Evolutionary conservation across 2,888 invertebrate genomes (phyloP), one percentile per base, ranked within the genome.

Genomic region (Hoplodrina blanda): DNA sequence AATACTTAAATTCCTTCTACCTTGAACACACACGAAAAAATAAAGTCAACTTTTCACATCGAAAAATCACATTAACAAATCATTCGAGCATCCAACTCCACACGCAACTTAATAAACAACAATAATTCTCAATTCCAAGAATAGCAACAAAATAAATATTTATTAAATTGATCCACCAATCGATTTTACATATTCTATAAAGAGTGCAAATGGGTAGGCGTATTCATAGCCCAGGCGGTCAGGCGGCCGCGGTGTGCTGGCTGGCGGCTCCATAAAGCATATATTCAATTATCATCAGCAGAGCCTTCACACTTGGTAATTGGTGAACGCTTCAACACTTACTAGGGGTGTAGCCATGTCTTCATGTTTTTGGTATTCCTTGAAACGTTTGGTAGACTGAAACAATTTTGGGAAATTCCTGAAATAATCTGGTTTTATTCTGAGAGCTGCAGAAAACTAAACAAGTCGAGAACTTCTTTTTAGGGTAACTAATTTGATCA

Each of bases 281-380:
- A 90, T 88, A 92, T 93, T 93, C 93, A 94, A 93, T 94, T 94
- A 94, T 92, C 90, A 90, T 86, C 87, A 77, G 83, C 79, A 85
- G 85, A 86, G 87, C 91, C 91, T 92, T 93, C 93, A 90, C 91
- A 91, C 91, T 82, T 87, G 83, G 91, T 94, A 94, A 94, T 94
- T 94, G 94, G 92, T 90, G 85, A 88, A 90, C 82, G 89, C 88
- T 88, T 91, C 91, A 89, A 87, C 91, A 91, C 90, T 90, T 86
- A 87, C 85, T 78, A 78, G 80, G 64, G 68, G 80, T 71, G 67
- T 73, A 85, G 11, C 44, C 82, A 89, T 78, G 60, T 56, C 20
- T 81, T 71, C 15, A 11, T n/a, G 33, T 8, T 49, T 33, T n/a
- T 13, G 7, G 30, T 49, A n/a, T n/a, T 19, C 30, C 13, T 5